Conservation (phyloP, 2,113 vertebrate species). For the Ailuropoda melanoleuca region DNA sequence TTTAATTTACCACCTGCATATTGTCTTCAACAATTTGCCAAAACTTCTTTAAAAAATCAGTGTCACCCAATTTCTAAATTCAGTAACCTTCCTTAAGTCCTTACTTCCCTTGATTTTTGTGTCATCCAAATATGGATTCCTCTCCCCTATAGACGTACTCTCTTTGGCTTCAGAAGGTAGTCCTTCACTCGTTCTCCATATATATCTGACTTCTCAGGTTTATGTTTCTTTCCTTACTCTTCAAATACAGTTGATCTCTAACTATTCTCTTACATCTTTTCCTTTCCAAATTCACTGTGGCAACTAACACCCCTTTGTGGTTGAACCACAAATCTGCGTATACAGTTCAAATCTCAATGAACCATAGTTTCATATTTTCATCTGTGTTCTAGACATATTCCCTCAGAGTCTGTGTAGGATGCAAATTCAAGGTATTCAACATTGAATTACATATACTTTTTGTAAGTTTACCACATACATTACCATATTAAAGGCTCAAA, state of each 20-base stretch:
- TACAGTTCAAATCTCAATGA: background rate
- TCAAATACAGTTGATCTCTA: background rate
- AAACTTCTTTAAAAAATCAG: background rate
- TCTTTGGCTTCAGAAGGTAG: background rate
- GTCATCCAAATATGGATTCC: background rate
- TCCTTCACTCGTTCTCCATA: background rate
- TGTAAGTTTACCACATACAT: background rate
- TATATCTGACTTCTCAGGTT: background rate
- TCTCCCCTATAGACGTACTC: background rate
- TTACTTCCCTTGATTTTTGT: background rate
- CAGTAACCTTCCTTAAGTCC: background rate
- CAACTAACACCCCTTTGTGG: background rate
- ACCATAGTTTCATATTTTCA: background rate
- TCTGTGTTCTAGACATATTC: background rate
- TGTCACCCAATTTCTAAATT: background rate
- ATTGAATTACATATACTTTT: background rate
- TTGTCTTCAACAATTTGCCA: background rate
- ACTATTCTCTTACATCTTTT: no score
- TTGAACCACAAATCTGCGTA: background rate
- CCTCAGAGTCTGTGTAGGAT: background rate
- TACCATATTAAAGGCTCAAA: background rate
- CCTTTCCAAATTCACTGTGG: background rate
- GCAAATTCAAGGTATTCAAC: background rate
- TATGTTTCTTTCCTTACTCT: background rate
- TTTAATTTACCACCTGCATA: background rate